These are phyloP conservation scores for Apodemus speciosus DNA, from an alignment of 2,113 vertebrate species.

Conservation along the genomic window DNA sequence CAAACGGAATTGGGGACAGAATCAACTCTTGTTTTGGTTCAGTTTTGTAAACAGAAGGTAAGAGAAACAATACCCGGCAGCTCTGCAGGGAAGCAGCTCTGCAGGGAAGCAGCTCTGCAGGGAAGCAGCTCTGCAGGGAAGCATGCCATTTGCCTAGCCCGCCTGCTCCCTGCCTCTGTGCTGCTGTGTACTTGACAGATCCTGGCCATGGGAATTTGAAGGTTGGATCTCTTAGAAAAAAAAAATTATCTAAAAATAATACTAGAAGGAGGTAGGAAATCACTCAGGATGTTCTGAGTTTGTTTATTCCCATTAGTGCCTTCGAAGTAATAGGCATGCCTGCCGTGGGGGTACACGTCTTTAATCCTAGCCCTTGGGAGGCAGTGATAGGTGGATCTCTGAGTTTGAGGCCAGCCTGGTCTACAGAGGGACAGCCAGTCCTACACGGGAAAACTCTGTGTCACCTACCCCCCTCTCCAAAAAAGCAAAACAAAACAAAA, in stretches of 20 bases:
- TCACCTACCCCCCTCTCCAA: not conserved
- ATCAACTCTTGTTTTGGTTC: not conserved
- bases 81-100: not conserved
- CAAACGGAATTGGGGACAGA: not conserved
- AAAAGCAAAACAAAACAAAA: not conserved
- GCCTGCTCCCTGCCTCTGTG: not conserved
- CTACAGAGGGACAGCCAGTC: not conserved
- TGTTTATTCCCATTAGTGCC: not conserved
- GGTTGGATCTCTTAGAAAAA: conserved; percentile 19
- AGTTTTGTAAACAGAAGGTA: not conserved
- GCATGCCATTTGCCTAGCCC: not conserved
- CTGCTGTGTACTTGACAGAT: not conserved
- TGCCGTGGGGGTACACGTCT: not conserved
- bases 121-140: not conserved
- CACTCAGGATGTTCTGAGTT: not conserved
- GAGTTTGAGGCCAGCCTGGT: not conserved
- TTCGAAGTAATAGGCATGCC: not conserved
- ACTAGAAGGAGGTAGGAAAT: not conserved
- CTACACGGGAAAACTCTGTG: not conserved
- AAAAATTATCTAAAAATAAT: not conserved
- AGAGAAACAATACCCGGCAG: not conserved
- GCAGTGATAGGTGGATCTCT: not conserved
- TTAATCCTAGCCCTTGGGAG: not conserved
- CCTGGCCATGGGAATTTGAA: not conserved
- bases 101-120: no score